phyloP scores from a whole-genome alignment of 2,797 vertebrate genomes.

The Chrysocyon brachyurus region DNA sequence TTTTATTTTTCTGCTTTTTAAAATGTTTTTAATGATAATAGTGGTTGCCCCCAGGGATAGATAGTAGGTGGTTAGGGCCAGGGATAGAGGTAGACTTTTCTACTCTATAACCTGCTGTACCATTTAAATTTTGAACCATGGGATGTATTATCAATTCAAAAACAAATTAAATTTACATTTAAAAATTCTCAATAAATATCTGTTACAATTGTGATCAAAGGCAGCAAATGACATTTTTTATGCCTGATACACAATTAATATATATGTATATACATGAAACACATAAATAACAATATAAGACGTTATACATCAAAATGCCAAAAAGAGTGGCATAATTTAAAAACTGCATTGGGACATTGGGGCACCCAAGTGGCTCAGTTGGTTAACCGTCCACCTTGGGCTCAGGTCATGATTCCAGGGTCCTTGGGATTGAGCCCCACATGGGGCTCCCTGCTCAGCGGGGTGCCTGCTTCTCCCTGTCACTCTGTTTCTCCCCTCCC shows the following conservation, averaged over 20 bases:
- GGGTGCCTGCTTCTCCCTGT: too few relatives aligned
- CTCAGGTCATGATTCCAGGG: too few relatives aligned
- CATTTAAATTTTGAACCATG: conserved; percentile 37
- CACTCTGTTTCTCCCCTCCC: too few relatives aligned
- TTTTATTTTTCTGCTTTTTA: not conserved
- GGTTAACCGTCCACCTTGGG: too few relatives aligned
- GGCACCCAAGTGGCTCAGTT: too few relatives aligned
- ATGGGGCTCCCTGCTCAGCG: too few relatives aligned
- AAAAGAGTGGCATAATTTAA: not conserved
- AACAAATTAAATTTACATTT: not conserved
- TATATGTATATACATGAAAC: not conserved
- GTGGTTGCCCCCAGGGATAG: not conserved
- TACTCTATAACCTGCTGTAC: not conserved
- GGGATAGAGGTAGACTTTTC: not conserved
- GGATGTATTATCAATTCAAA: not conserved
- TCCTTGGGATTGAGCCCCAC: too few relatives aligned
- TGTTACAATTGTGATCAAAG: not conserved
- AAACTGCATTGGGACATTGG: too few relatives aligned
- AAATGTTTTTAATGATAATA: not conserved
- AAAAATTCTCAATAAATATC: not conserved
- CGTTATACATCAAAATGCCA: not conserved
- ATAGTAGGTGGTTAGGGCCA: not conserved
- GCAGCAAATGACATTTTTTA: not conserved
- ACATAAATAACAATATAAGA: not conserved
- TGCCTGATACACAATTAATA: not conserved